Conservation (phyloP, 2,113 vertebrate genomes). For the Sander lucioperca region DNA sequence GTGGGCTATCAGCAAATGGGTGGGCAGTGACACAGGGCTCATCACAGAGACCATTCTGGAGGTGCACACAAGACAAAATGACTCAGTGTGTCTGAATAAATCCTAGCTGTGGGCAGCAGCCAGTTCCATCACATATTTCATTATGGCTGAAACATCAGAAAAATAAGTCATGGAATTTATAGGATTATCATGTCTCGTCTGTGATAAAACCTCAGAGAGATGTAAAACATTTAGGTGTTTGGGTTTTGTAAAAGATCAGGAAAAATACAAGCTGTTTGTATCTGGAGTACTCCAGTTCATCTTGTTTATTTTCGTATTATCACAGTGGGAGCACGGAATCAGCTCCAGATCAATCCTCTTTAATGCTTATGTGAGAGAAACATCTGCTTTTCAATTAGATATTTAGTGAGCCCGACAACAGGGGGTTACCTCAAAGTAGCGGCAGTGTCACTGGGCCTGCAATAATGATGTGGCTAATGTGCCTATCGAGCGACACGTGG, state of each 20-base stretch:
- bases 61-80: constrained; percentile 64
- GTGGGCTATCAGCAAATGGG: constrained; percentile 74
- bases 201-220: constrained; percentile 7
- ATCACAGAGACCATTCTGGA: constrained; percentile 66
- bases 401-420: constrained; percentile 56
- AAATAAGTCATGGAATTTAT: constrained; percentile 24
- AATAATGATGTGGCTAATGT: constrained; percentile 78
- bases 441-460: constrained; percentile 58
- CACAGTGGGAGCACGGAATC: constrained; percentile 59
- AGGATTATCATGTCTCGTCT: constrained; percentile 30
- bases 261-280: constrained; percentile 4
- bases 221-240: background rate
- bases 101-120: constrained; percentile 58
- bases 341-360: constrained; percentile 69
- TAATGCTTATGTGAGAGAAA: constrained; percentile 72
- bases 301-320: constrained; percentile 65
- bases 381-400: constrained; percentile 79
- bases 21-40: constrained; percentile 73
- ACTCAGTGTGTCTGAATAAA: constrained; percentile 65
- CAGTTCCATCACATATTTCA: constrained; percentile 40
- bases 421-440: constrained; percentile 71
- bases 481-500: constrained; percentile 65
- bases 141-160: constrained; percentile 34
- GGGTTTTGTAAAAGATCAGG: constrained; percentile 12
- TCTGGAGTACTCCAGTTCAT: constrained; percentile 28